A percentile compares a stretch with the other conserved stretches of the same genome.
Evolutionary conservation across 37 sponge, comb jelly and placozoan species (phyloP).

Genomic region (Halisarca cf. caerulea): DNA sequence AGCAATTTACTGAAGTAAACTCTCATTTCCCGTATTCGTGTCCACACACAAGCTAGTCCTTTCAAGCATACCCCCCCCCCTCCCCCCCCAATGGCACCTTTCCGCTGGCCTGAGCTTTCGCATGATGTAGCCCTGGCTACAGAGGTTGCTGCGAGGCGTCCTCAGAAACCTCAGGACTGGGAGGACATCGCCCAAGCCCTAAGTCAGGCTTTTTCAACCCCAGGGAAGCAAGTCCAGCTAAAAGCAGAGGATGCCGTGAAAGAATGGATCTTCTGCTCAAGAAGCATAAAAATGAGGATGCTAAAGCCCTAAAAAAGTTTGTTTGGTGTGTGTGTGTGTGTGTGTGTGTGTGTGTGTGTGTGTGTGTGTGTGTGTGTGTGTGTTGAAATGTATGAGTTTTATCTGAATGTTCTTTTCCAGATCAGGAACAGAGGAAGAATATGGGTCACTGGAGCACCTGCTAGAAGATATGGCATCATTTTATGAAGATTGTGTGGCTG

Average conservation of each 20-base stretch:
- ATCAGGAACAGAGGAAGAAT: constrained; percentile 5
- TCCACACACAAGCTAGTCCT: too few relatives aligned
- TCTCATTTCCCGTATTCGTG: too few relatives aligned
- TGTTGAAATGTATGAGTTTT: too few relatives aligned
- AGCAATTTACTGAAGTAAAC: too few relatives aligned
- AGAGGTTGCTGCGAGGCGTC: background rate
- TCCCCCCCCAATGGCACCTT: too few relatives aligned
- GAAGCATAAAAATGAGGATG: background rate
- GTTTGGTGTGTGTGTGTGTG: too few relatives aligned
- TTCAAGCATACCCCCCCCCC: too few relatives aligned
- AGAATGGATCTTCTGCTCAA: background rate
- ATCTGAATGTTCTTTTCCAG: too few relatives aligned
- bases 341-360: too few relatives aligned
- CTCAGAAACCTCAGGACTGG: background rate
- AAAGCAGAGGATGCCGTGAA: background rate
- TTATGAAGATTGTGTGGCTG: background rate
- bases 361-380: too few relatives aligned
- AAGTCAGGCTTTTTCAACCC: background rate
- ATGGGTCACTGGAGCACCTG: background rate
- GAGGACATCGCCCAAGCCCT: background rate
- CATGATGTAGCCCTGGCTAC: background rate
- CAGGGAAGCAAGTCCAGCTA: background rate
- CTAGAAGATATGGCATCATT: background rate
- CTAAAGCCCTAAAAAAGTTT: background rate
- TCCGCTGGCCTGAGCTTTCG: too few relatives aligned